Conservation (phyloP, 2,888 invertebrate species). For the Philopedon plagiatum region DNA sequence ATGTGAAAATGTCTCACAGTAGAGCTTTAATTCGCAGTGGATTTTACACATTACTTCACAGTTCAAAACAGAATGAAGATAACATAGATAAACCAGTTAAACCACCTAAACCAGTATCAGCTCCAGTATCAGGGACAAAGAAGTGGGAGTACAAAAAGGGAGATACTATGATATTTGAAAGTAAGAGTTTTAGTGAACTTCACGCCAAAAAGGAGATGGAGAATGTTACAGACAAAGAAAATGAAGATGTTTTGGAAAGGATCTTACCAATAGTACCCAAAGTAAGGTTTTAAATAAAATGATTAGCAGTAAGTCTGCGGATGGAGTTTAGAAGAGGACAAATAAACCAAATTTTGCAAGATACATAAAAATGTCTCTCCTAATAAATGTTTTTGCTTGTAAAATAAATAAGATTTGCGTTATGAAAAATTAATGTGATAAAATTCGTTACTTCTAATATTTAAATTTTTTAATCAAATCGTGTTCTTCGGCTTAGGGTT, state of each 20-base stretch:
- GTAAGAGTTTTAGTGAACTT: constrained; percentile 40
- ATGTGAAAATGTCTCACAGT: constrained; percentile 74
- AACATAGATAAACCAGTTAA: not conserved
- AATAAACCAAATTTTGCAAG: no score
- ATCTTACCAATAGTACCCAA: constrained; percentile 86
- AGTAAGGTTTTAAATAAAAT: constrained; percentile 71
- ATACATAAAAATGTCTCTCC: no score
- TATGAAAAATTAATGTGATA: no score
- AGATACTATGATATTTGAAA: constrained; percentile 36
- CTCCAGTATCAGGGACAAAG: not conserved
- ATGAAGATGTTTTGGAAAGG: constrained; percentile 73
- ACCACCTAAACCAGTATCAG: not conserved
- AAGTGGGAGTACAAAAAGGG: constrained; percentile 8
- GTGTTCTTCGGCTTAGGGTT: no score
- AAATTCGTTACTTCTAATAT: no score
- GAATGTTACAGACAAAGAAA: constrained; percentile 21
- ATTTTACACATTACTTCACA: constrained; percentile 71
- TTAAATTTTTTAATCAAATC: no score
- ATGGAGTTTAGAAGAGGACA: no score
- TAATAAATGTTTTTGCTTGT: no score
- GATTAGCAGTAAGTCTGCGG: no score
- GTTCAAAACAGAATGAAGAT: constrained; percentile 56
- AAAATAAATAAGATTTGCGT: no score
- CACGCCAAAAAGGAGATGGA: constrained; percentile 19
- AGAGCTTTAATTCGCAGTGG: constrained; percentile 74